Evolutionary conservation across 2,113 vertebrate species (phyloP).

Genomic region (Oxyura jamaicensis): DNA sequence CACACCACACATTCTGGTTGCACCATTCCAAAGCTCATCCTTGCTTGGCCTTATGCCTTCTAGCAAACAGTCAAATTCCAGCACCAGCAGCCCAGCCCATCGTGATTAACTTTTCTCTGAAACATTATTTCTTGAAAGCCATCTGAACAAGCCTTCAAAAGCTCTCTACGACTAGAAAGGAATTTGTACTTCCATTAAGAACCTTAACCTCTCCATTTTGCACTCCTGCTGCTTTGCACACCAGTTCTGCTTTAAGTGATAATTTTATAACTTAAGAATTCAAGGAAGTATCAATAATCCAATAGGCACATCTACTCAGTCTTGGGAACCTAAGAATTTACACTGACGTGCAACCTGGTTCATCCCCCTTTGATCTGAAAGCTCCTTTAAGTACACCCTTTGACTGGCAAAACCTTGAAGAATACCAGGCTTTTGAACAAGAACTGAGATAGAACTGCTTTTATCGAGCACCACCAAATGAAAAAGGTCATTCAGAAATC

Average conservation of each 20-base stretch:
- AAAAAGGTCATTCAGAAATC: slow-evolving; percentile 60
- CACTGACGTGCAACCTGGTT: background rate
- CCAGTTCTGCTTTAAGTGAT: background rate
- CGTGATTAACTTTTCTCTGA: background rate
- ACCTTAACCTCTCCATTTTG: background rate
- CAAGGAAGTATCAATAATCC: background rate
- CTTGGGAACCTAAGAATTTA: background rate
- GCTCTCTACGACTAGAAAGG: background rate
- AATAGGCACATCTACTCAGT: background rate
- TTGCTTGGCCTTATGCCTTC: background rate
- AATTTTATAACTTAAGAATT: background rate
- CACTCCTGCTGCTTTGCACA: background rate
- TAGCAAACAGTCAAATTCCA: background rate
- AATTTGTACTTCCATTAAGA: background rate
- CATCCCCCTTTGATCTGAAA: background rate
- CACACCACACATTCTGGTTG: background rate
- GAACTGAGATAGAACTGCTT: background rate
- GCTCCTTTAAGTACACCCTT: background rate
- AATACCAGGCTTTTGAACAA: background rate
- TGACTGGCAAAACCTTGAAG: background rate
- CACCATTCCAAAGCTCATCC: background rate
- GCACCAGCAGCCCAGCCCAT: background rate
- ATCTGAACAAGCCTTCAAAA: background rate
- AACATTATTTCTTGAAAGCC: background rate
- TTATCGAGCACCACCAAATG: slow-evolving; percentile 28